Conservation (phyloP, 2,888 invertebrate genomes). For the Trisateles emortualis region DNA sequence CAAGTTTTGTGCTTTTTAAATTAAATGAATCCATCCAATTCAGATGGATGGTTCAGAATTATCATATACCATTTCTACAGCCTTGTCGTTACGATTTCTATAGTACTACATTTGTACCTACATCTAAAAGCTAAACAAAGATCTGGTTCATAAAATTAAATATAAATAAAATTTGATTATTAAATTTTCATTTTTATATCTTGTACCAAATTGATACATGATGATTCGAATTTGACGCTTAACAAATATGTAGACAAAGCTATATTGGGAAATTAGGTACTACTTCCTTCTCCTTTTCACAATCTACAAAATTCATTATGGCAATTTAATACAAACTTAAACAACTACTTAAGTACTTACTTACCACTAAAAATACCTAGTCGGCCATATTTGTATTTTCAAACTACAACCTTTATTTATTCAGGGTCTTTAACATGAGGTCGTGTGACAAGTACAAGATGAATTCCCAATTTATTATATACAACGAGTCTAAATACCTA, state of each 20-base stretch:
- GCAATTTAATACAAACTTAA: conserved; percentile 33
- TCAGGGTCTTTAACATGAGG: conserved; percentile 2
- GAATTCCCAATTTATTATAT: neutral
- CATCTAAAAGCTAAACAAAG: too few species aligned
- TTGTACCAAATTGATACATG: too few species aligned
- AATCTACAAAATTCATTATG: conserved; percentile 27
- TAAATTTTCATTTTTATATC: too few species aligned
- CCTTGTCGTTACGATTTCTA: too few species aligned
- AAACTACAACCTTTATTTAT: conserved; percentile 4
- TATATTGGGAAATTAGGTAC: neutral
- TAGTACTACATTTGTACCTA: too few species aligned
- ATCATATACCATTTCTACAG: too few species aligned
- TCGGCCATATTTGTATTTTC: conserved; percentile 15
- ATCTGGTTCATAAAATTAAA: too few species aligned
- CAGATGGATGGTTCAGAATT: too few species aligned
- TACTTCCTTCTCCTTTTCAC: neutral
- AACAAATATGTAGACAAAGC: neutral
- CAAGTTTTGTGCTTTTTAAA: too few species aligned
- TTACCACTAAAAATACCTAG: conserved; percentile 24
- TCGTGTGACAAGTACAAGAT: conserved; percentile 8
- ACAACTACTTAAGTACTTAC: conserved; percentile 26
- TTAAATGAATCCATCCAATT: too few species aligned
- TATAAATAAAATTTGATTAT: too few species aligned
- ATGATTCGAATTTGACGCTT: neutral
- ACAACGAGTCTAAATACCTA: neutral